A percentile compares a stretch with the other conserved stretches of the same genome.
phyloP scores from a whole-genome alignment of 1,140 invertebrate species.

The Microplitis mediator region DNA sequence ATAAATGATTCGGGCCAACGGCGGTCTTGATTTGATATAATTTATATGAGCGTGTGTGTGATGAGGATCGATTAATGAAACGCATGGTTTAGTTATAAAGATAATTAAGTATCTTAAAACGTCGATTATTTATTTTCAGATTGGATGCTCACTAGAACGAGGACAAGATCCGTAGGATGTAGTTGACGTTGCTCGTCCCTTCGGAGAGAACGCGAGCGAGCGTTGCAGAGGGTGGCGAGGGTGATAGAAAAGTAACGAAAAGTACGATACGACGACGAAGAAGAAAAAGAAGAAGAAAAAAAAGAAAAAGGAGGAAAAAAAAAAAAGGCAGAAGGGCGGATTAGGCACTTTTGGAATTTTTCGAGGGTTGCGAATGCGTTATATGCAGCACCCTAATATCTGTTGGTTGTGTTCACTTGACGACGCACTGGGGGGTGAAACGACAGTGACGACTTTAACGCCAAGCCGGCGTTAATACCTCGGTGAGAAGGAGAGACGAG shows the following conservation, averaged over 20 bases:
- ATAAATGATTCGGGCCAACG: no score
- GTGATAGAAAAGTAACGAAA: conserved; percentile 34
- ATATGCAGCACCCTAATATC: not conserved
- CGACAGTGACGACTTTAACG: not conserved
- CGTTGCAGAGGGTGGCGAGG: conserved; percentile 32
- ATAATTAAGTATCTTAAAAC: not conserved
- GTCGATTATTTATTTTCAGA: conserved; percentile 40
- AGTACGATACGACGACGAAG: conserved; percentile 32
- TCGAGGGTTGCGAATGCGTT: conserved; percentile 1
- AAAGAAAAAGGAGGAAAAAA: not conserved
- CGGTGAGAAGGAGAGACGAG: conserved; percentile 30
- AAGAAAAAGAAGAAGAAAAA: conserved; percentile 6
- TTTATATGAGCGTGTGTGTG: no score
- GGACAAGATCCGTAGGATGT: conserved; percentile 54
- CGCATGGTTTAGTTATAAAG: not conserved
- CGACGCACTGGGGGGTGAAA: not conserved
- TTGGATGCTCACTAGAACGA: conserved; percentile 49
- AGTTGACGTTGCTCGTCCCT: conserved; percentile 57
- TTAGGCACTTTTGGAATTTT: conserved; percentile 4
- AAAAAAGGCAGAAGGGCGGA: not conserved
- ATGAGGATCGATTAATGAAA: no score
- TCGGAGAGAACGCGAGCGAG: conserved; percentile 31
- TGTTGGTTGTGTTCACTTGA: not conserved
- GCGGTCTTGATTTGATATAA: no score
- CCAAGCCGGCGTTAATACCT: not conserved